phyloP scores from a whole-genome alignment of 2,113 vertebrate species.

The Numida meleagris region DNA sequence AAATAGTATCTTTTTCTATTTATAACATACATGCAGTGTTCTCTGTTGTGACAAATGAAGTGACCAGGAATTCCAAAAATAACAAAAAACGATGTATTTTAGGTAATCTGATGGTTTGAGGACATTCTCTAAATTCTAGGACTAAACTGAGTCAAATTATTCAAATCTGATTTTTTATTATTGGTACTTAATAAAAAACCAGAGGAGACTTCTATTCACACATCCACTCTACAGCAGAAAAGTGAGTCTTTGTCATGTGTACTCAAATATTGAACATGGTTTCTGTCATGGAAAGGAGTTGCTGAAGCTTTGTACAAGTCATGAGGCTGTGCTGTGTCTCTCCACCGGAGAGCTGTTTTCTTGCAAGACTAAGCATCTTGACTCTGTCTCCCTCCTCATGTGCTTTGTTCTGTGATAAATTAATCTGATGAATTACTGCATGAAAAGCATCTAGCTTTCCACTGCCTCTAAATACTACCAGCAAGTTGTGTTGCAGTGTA shows the following conservation, averaged over 20 bases:
- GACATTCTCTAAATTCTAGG: not conserved
- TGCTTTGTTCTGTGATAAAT: not conserved
- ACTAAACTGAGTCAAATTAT: not conserved
- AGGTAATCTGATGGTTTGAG: not conserved
- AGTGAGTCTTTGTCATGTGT: not conserved
- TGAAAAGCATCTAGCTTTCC: not conserved
- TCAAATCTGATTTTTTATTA: not conserved
- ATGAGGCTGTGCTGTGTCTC: not conserved
- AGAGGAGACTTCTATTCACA: not conserved
- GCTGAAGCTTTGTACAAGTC: not conserved
- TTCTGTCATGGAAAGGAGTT: not conserved
- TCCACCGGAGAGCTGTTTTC: not conserved
- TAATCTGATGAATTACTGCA: not conserved
- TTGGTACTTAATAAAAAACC: too few species aligned
- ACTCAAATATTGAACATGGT: not conserved
- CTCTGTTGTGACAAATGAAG: not conserved
- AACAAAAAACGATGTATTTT: not conserved
- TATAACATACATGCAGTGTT: not conserved
- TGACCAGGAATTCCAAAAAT: not conserved
- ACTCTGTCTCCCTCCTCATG: not conserved
- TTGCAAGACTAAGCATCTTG: not conserved
- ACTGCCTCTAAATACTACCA: not conserved
- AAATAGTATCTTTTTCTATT: not conserved
- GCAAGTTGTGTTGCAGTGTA: fast-evolving
- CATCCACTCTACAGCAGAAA: not conserved